Evolutionary conservation across 2,888 invertebrate species (phyloP).

Genomic region (Epistrophe grossulariae): DNA sequence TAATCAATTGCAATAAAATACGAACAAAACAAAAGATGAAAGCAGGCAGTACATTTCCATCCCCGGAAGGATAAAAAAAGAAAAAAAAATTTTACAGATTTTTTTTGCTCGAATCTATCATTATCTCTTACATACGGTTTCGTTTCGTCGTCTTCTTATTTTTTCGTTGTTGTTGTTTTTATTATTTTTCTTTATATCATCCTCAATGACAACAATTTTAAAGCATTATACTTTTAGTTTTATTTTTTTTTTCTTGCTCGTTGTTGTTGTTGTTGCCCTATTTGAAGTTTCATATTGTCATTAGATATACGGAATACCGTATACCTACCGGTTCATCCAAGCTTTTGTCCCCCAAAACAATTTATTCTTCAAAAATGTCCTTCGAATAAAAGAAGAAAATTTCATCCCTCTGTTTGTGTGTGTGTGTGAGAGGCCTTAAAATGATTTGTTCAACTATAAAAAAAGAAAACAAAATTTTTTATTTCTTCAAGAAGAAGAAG

Average conservation of each 20-base stretch:
- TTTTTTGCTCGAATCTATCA: slow-evolving; percentile 54
- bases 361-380: slow-evolving; percentile 54
- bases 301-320: not conserved
- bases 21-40: slow-evolving; percentile 41
- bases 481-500: not conserved
- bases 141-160: slow-evolving; percentile 41
- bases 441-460: slow-evolving; percentile 25
- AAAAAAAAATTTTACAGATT: slow-evolving; percentile 39
- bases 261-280: slow-evolving; percentile 17
- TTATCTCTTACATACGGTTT: slow-evolving; percentile 65
- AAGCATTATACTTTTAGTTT: slow-evolving; percentile 50
- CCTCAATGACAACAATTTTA: slow-evolving; percentile 67
- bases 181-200: slow-evolving; percentile 49
- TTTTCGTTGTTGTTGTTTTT: not conserved
- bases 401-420: slow-evolving; percentile 24
- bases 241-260: not conserved
- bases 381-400: slow-evolving; percentile 21
- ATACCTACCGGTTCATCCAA: slow-evolving; percentile 6
- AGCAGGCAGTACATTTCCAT: slow-evolving; percentile 27
- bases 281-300: slow-evolving; percentile 52
- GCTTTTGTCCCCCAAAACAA: slow-evolving; percentile 60
- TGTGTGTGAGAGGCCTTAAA: slow-evolving; percentile 14
- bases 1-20: slow-evolving; percentile 63
- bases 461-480: slow-evolving; percentile 15
- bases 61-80: slow-evolving; percentile 8